phyloP scores from a whole-genome alignment of 2,797 vertebrate species.

The Leuciscus waleckii region DNA sequence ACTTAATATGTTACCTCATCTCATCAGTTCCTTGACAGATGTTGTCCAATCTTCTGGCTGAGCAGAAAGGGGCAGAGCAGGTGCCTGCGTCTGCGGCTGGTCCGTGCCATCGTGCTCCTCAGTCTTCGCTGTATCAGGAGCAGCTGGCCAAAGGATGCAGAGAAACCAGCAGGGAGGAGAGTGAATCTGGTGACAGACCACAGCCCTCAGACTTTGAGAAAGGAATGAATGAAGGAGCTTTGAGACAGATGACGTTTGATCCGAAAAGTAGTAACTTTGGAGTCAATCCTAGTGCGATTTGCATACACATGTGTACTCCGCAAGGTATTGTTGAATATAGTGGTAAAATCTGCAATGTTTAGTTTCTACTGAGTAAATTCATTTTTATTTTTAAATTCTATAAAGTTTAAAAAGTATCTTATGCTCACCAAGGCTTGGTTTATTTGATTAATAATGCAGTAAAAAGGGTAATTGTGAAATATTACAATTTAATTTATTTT shows the following conservation, averaged over 20 bases:
- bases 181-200: slow-evolving; percentile 16
- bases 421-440: neutral
- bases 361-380: neutral
- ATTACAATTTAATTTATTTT: neutral
- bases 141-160: slow-evolving; percentile 41
- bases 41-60: slow-evolving; percentile 61
- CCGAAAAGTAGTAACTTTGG: slow-evolving; percentile 25
- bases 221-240: slow-evolving; percentile 7
- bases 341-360: neutral
- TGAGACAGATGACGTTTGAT: neutral
- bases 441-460: neutral
- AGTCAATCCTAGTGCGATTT: neutral
- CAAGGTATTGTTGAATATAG: slow-evolving; percentile 35
- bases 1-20: neutral
- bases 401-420: neutral
- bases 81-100: slow-evolving; percentile 48
- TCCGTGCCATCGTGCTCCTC: slow-evolving; percentile 35
- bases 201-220: slow-evolving; percentile 33
- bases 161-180: slow-evolving; percentile 41
- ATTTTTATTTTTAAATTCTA: neutral
- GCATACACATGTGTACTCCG: slow-evolving; percentile 7
- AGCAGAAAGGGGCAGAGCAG: slow-evolving; percentile 51
- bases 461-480: neutral
- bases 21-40: slow-evolving; percentile 54
- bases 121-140: slow-evolving; percentile 56